Base-by-base conservation (phyloP, 2,888 invertebrate genomes). In the Brachylomia viminalis region DNA sequence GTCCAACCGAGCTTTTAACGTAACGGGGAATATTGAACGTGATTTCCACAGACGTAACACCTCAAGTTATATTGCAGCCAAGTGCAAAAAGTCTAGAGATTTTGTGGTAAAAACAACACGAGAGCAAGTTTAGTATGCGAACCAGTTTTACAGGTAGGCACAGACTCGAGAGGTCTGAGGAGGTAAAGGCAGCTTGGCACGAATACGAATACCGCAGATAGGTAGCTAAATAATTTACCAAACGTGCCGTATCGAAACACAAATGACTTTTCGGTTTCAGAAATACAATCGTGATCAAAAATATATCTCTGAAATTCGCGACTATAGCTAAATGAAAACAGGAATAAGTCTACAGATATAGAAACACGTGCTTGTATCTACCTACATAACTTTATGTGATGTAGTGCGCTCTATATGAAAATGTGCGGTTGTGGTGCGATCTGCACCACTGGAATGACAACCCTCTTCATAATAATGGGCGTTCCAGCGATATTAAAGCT, bases 401-500 rank as follows among this genome's bases (percentile, higher is more conserved):
- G 17, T 68, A 49, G 33, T 61, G 54, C 30, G 42, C 52, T 68
- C 38, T 73, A 23, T 80, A 80, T 76, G 75, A 84, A 72, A 77
- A 77, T 75, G 47, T 77, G 75, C 61, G 75, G 67, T 75, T 45
- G 64, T 64, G 54, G 56, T 69, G 72, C 62, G 68, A 61, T 59
- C 62, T 71, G 33, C 67, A 58, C 62, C 42, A 42, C 42, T 56
- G 72, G 70, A 70, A 72, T 76, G 75, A 54, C 73, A 65, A 73
- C 72, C 75, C 79, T 75, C 64, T 75, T 75, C 75, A 73, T 59
- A 59, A 75, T 83, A 80, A 77, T 77, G 61, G 58, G 42, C 68
- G 54, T 77, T 69, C 68, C 65, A 75, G 33, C 59, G 45, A 66
- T 80, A 83, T 76, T 79, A 75, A 76, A 80, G 47, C 70, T 83